Conservation (phyloP, 2,113 vertebrate genomes). For the Thamnaconus septentrionalis region DNA sequence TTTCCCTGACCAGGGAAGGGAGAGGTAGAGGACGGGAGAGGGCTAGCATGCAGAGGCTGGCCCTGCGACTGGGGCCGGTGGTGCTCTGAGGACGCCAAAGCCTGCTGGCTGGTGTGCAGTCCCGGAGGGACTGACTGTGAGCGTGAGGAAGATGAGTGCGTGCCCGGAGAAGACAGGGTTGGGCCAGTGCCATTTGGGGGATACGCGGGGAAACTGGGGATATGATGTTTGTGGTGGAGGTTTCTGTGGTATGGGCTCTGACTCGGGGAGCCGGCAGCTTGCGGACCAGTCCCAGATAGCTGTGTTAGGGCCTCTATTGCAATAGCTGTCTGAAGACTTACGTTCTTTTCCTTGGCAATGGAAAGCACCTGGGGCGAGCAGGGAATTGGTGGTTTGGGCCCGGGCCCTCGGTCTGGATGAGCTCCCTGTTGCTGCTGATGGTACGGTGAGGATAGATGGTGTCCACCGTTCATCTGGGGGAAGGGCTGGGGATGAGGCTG, state of each 20-base stretch:
- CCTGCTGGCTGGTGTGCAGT: slow-evolving; percentile 60
- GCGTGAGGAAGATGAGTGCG: slow-evolving; percentile 60
- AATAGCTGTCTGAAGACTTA: slow-evolving; percentile 94
- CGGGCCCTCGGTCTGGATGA: slow-evolving; percentile 58
- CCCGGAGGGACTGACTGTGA: slow-evolving; percentile 74
- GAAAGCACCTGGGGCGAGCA: slow-evolving; percentile 90
- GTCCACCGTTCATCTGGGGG: slow-evolving; percentile 62
- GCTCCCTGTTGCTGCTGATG: slow-evolving; percentile 50
- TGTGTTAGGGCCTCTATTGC: slow-evolving; percentile 96
- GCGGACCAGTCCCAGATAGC: slow-evolving; percentile 84
- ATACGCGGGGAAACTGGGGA: slow-evolving; percentile 41
- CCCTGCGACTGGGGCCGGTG: slow-evolving; percentile 75
- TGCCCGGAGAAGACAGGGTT: slow-evolving; percentile 40
- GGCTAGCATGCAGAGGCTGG: slow-evolving; percentile 59
- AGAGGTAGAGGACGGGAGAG: slow-evolving; percentile 70
- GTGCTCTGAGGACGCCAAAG: slow-evolving; percentile 64
- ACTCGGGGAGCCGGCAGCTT: slow-evolving; percentile 54
- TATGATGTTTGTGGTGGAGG: slow-evolving; percentile 62
- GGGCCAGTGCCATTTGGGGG: slow-evolving; percentile 54
- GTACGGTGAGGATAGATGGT: slow-evolving; percentile 43
- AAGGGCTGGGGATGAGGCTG: slow-evolving; percentile 51
- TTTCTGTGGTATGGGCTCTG: slow-evolving; percentile 61
- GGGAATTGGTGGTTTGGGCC: slow-evolving; percentile 80
- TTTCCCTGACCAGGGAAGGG: slow-evolving; percentile 65
- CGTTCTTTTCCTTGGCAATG: slow-evolving; percentile 95